Conservation (phyloP, 2,888 invertebrate genomes). For the Rhagonycha fulva region DNA sequence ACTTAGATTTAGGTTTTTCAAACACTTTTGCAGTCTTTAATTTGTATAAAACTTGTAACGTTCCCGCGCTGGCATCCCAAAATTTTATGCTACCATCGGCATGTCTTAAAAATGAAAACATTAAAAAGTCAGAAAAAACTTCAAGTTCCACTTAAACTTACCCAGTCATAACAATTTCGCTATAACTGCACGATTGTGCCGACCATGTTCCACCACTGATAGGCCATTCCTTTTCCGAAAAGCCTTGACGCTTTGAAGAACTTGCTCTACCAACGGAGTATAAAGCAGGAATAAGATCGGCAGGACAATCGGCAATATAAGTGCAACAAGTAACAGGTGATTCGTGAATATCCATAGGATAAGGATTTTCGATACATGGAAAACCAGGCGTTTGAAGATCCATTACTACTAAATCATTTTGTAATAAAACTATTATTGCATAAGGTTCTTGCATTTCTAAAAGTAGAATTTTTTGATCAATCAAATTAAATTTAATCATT, state of each 20-base stretch:
- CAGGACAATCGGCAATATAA: conserved; percentile 97
- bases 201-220: conserved; percentile 96
- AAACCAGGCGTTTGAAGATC: conserved; percentile 95
- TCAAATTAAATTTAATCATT: neutral
- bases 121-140: neutral
- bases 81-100: conserved; percentile 98
- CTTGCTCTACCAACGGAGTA: conserved; percentile 88
- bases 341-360: conserved; percentile 99
- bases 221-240: conserved; percentile 95
- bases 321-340: conserved; percentile 96
- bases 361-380: conserved; percentile 98
- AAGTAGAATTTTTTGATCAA: conserved; percentile 40
- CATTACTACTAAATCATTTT: conserved; percentile 97
- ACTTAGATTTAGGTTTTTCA: conserved; percentile 71
- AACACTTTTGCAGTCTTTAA: conserved; percentile 94
- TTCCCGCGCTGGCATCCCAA: conserved; percentile 98
- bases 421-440: conserved; percentile 95
- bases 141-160: conserved; percentile 49
- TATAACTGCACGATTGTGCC: conserved; percentile 93
- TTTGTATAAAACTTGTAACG: conserved; percentile 95
- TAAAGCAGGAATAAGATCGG: conserved; percentile 96
- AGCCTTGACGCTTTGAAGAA: conserved; percentile 73
- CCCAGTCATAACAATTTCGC: conserved; percentile 99
- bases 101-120: conserved; percentile 69
- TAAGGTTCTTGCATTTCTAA: conserved; percentile 96